phyloP scores from a whole-genome alignment of 2,113 vertebrate species.

The Toxotes jaculatrix region DNA sequence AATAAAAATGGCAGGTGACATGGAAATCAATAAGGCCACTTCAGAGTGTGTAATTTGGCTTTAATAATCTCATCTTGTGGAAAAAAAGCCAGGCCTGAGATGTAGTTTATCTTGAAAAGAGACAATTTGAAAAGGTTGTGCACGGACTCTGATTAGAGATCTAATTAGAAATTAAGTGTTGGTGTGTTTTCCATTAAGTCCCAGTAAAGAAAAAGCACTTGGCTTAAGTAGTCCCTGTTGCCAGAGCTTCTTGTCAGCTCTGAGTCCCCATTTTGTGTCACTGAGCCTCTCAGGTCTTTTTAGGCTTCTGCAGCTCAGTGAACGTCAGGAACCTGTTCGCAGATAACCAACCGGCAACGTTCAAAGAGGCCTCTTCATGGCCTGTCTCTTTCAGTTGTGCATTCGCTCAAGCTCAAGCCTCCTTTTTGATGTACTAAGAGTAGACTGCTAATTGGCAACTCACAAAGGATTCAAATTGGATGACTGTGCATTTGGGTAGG shows the following conservation, averaged over 20 bases:
- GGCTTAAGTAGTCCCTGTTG: slow-evolving; percentile 64
- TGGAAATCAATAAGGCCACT: slow-evolving; percentile 71
- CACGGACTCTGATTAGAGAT: slow-evolving; percentile 64
- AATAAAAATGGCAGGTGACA: slow-evolving; percentile 72
- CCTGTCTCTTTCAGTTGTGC: slow-evolving; percentile 54
- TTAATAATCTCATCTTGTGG: slow-evolving; percentile 47
- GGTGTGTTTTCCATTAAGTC: slow-evolving; percentile 73
- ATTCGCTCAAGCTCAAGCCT: slow-evolving; percentile 56
- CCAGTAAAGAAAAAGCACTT: slow-evolving; percentile 62
- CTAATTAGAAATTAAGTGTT: slow-evolving; percentile 77
- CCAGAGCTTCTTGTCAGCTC: slow-evolving; percentile 54
- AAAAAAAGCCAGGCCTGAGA: slow-evolving; percentile 14
- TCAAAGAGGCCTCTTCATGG: slow-evolving; percentile 71
- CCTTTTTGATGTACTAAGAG: slow-evolving; percentile 70
- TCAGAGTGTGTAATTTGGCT: slow-evolving; percentile 65
- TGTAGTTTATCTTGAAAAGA: slow-evolving; percentile 50
- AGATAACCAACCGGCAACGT: slow-evolving; percentile 65
- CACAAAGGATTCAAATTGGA: slow-evolving; percentile 73
- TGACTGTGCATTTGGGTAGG: slow-evolving; percentile 64
- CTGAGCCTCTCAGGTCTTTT: slow-evolving; percentile 53
- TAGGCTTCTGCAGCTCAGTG: slow-evolving; percentile 48
- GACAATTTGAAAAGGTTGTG: slow-evolving; percentile 70
- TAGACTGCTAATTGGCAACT: slow-evolving; percentile 79
- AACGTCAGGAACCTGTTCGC: slow-evolving; percentile 54
- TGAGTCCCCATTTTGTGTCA: slow-evolving; percentile 51